These are phyloP conservation scores for Pomacea maculata DNA, from an alignment of 1,140 invertebrate genomes.

Conservation along the genomic window DNA sequence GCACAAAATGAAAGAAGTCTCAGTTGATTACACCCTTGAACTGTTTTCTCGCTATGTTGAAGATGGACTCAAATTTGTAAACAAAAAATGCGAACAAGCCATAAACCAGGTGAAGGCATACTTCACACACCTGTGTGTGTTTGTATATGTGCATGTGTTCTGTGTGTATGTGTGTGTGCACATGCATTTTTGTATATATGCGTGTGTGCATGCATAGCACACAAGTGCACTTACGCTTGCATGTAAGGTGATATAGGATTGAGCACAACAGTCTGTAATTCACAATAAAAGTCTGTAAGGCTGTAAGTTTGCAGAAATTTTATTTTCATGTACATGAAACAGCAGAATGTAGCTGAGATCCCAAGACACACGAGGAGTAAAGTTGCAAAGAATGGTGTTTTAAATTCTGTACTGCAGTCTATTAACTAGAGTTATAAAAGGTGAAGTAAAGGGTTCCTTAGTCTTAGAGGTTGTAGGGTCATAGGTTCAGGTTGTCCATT, in stretches of 20 bases:
- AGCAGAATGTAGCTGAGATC: not conserved
- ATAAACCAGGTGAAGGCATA: conserved; percentile 71
- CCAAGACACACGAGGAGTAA: not conserved
- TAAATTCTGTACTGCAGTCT: no score
- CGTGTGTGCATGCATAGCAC: not conserved
- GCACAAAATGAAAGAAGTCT: conserved; percentile 51
- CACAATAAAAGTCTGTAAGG: not conserved
- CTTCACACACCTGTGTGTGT: not conserved
- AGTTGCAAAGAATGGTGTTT: no score
- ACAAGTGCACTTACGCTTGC: not conserved
- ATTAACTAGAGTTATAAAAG: no score
- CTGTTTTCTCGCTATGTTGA: conserved; percentile 75
- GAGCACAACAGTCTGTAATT: not conserved
- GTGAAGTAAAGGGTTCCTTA: no score
- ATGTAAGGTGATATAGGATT: not conserved
- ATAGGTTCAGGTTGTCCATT: no score
- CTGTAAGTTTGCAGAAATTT: not conserved
- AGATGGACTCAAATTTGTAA: conserved; percentile 73
- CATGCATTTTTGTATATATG: not conserved
- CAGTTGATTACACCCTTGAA: conserved; percentile 67
- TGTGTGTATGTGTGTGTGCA: conserved; percentile 1
- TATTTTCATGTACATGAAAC: not conserved
- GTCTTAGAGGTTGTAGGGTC: no score
- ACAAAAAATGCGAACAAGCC: conserved; percentile 72
- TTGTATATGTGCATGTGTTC: not conserved